Conservation (phyloP, 2,113 vertebrate genomes). For the Psettodes erumei region DNA sequence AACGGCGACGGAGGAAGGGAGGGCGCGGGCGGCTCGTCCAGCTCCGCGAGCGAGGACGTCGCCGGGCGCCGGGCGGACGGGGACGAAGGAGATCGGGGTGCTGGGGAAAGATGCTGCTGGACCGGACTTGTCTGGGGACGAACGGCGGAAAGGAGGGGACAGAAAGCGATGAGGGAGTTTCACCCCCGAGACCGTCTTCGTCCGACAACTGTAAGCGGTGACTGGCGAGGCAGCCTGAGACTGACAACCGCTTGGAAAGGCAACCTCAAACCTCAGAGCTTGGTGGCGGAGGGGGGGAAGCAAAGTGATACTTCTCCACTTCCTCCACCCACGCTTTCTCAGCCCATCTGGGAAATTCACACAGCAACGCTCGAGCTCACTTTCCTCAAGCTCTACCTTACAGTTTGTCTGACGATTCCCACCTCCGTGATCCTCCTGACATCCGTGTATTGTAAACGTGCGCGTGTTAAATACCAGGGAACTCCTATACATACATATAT, state of each 20-base stretch:
- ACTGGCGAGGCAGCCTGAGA: background rate
- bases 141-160: background rate
- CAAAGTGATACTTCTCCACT: background rate
- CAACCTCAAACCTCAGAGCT: background rate
- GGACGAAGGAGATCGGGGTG: constrained; percentile 32
- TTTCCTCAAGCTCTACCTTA: constrained; percentile 17
- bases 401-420: constrained; percentile 12
- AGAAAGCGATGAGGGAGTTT: constrained; percentile 28
- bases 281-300: background rate
- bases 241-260: background rate
- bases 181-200: background rate
- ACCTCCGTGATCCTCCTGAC: constrained; percentile 12
- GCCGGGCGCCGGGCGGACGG: constrained; percentile 51
- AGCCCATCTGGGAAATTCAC: constrained; percentile 37
- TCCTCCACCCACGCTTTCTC: constrained; percentile 18
- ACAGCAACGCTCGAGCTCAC: constrained; percentile 3
- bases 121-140: constrained; percentile 55
- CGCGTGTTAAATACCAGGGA: constrained; percentile 36
- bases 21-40: constrained; percentile 35
- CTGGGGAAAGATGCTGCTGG: constrained; percentile 25
- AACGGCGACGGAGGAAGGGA: constrained; percentile 43
- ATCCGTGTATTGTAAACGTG: constrained; percentile 23
- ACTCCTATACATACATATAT: too few species aligned
- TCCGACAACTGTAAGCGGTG: background rate
- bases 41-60: constrained; percentile 68